These are phyloP conservation scores for Lineus longissimus DNA, from an alignment of 1,140 invertebrate species.

Conservation along the genomic window DNA sequence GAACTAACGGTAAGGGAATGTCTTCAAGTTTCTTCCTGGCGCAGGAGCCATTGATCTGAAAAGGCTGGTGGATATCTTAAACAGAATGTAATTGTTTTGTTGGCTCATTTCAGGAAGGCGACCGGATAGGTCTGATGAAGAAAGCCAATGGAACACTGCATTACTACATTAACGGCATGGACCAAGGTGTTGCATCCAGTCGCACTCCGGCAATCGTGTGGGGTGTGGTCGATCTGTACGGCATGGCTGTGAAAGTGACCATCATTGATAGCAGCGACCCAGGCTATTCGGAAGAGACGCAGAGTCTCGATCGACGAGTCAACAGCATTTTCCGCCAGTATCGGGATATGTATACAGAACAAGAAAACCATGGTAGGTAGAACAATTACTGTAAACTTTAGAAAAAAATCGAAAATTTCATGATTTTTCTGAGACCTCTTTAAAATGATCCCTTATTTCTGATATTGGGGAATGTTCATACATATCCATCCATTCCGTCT, in stretches of 20 bases:
- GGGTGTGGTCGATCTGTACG: conserved; percentile 54
- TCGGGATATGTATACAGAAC: conserved; percentile 35
- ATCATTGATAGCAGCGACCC: conserved; percentile 39
- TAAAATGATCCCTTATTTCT: no score
- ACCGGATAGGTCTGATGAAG: conserved; percentile 48
- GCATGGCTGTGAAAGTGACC: conserved; percentile 81
- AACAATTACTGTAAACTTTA: not conserved
- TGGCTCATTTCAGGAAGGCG: conserved; percentile 45
- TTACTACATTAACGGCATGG: conserved; percentile 52
- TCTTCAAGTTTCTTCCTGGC: no score
- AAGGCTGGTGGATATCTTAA: not conserved
- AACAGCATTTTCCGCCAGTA: conserved; percentile 34
- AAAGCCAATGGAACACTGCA: conserved; percentile 45
- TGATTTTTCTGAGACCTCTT: conserved; percentile 9
- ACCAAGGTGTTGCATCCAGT: conserved; percentile 50
- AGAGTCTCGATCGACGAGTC: conserved; percentile 18
- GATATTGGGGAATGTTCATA: no score
- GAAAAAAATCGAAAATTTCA: not conserved
- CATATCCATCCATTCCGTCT: no score
- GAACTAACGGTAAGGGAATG: conserved; percentile 69
- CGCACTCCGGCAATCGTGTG: conserved; percentile 42
- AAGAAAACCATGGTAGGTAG: conserved; percentile 9
- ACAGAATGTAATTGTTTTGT: not conserved
- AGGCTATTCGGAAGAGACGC: conserved; percentile 26
- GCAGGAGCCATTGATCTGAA: not conserved